phyloP scores from a whole-genome alignment of 2,113 vertebrate genomes.

The Notothenia coriiceps region DNA sequence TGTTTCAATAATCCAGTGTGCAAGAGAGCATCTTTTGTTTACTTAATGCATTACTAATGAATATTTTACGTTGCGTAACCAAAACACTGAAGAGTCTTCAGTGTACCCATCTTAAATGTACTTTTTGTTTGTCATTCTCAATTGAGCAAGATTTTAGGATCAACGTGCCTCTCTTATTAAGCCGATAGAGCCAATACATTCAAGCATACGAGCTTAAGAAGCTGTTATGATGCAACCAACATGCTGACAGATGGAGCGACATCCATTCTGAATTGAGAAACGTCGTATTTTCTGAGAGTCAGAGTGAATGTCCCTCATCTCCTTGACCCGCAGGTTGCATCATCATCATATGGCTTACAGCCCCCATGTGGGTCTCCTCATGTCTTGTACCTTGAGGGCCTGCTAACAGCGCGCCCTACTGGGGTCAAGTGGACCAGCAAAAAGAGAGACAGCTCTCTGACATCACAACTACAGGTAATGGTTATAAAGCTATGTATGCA shows the following conservation, averaged over 20 bases:
- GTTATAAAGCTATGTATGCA: slow-evolving; percentile 57
- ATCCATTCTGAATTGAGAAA: slow-evolving; percentile 46
- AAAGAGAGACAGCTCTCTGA: slow-evolving; percentile 76
- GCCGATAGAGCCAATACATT: slow-evolving; percentile 51
- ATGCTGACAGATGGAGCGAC: slow-evolving; percentile 64
- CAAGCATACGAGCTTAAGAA: slow-evolving; percentile 62
- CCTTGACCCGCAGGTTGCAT: slow-evolving; percentile 73
- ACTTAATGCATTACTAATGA: not conserved
- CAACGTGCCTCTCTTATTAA: slow-evolving; percentile 55
- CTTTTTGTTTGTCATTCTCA: slow-evolving; percentile 15
- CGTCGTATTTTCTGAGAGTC: not conserved
- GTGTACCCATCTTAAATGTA: slow-evolving; percentile 8
- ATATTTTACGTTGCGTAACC: slow-evolving; percentile 5
- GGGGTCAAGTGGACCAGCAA: slow-evolving; percentile 79
- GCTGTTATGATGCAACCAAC: slow-evolving; percentile 72
- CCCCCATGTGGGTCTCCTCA: slow-evolving; percentile 68
- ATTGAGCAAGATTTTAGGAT: slow-evolving; percentile 31
- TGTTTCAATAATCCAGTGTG: slow-evolving; percentile 24
- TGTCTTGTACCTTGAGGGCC: slow-evolving; percentile 72
- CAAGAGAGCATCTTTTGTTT: slow-evolving; percentile 16
- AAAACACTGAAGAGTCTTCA: slow-evolving; percentile 42
- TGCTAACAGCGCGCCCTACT: slow-evolving; percentile 78
- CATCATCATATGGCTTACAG: slow-evolving; percentile 76
- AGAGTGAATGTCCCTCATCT: slow-evolving; percentile 64
- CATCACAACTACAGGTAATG: slow-evolving; percentile 69